Evolutionary conservation across 64 coral and sea anemone species (phyloP), one percentile per base, ranked within the genome.

Genomic region (Stylophora pistillata): DNA sequence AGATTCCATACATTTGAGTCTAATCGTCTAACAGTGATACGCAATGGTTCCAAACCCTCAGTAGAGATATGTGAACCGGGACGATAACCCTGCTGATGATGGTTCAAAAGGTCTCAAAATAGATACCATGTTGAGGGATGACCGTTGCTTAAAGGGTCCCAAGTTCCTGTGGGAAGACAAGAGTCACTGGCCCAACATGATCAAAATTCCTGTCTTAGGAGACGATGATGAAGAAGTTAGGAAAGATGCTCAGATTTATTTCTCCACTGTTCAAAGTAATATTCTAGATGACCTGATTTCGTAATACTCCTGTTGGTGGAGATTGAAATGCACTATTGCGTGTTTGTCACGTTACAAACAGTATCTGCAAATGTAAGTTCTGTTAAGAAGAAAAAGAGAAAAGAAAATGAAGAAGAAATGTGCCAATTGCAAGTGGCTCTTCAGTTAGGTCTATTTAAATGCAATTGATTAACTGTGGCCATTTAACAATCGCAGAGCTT

Each of bases 191-290:
- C 86, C 86, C 18, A 87, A 73, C 37, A 74, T 75, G 58, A 75
- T 87, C 33, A 37, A 73, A 62, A 55, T 88, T 27, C 86, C 91
- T 84, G 23, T 23, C 55, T 14, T 93, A 13, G 53, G 59, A 15
- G 86, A 93, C 77, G 91, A 82, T 33, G 89, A 91, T 70, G 72
- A 37, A 78, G 89, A 91, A 86, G 72, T 91, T 71, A 86, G 89
- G 15, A 86, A 86, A 63, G 73, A 91, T 41, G 76, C 21, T 68
- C 89, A 86, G 57, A 78, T 86, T 71, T 86, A 86, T 68, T 23
- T 69, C n/a, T 70, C 73, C 14, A 16, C 59, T 56, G 17, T 32
- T 17, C 26, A 59, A n/a, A 76, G 30, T 55, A 56, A 86, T 86
- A 73, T 85, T 23, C 15, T 85, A n/a, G n/a, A n/a, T n/a, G n/a